Evolutionary conservation across 1,140 invertebrate genomes (phyloP).

Genomic region (Drosophila tropicalis): DNA sequence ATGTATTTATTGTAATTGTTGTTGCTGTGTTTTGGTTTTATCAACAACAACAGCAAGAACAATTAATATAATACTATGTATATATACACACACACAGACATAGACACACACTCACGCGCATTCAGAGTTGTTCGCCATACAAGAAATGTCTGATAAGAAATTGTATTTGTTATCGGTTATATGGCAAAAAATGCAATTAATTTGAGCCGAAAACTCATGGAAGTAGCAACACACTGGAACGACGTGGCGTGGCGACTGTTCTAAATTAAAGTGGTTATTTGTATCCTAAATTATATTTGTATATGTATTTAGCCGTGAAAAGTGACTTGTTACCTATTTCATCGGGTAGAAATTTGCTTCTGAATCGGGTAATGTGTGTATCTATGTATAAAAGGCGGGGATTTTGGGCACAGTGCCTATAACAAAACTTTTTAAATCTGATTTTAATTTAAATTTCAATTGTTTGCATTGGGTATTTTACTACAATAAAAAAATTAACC

Average conservation of each 20-base stretch:
- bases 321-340: no score
- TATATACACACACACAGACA: not conserved
- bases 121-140: not conserved
- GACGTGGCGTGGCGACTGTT: not conserved
- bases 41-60: conserved; percentile 35
- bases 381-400: no score
- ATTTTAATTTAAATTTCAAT: no score
- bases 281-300: not conserved
- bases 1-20: conserved; percentile 10
- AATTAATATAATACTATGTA: conserved; percentile 17
- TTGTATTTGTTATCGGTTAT: conserved; percentile 11
- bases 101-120: not conserved
- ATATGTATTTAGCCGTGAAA: no score
- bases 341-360: no score
- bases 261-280: not conserved
- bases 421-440: no score
- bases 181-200: conserved; percentile 31
- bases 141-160: conserved; percentile 16
- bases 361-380: no score
- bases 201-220: conserved; percentile 8
- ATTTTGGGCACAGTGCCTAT: no score
- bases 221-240: not conserved
- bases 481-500: no score
- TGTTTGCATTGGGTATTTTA: no score
- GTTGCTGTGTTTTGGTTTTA: conserved; percentile 51